Evolutionary conservation across 2,888 invertebrate species (phyloP), one percentile per base, ranked within the genome.

Genomic region (Sceliomorpha sp.): DNA sequence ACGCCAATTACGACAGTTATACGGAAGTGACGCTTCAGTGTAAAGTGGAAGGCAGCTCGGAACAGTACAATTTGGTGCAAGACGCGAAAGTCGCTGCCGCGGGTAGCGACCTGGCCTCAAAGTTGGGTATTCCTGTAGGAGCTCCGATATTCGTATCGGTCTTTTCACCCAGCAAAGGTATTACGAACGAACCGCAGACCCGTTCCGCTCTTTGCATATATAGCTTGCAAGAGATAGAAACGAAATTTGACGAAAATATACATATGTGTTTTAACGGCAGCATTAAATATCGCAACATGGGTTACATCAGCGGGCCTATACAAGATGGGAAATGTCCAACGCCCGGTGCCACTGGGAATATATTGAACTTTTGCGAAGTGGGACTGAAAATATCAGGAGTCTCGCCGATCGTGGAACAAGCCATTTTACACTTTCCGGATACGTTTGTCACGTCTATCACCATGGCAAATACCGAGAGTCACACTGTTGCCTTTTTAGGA

Each of bases 261-360:
- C 97, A 98, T 87, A 95, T 96, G 93, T 99, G 99, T 89, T 98
- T 98, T 87, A 96, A 97, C 89, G 98, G 98, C 24, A 95, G 95
- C 78, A 95, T 96, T 75, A 96, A 95, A 85, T 95, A 97, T 85
- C 93, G 98, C 40, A 97, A 95, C 84, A 94, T 96, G 93, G 96
- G 94, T 12, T 96, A 96, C 88, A 94, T 96, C 86, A 98, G 96
- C 71, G 96, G 96, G 6, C 94, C 95, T 79, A 96, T 97, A 79
- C 93, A 95, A 80, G 96, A 97, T 89, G 96, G 96, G 14, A 94
- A 95, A 86, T 97, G 97, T 89, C 97, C 96, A 12, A 92, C 92
- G 84, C 95, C 94, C 47, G 96, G 96, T 75, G 91, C 94, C 17
- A 93, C 96, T 50, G 97, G 96, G 24, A 97, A 97, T 86, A 96